Percentiles rank a stretch among this genome's conserved stretches.
Evolutionary conservation across 1,140 invertebrate genomes (phyloP).

Genomic region (Neotoxoptera formosana): DNA sequence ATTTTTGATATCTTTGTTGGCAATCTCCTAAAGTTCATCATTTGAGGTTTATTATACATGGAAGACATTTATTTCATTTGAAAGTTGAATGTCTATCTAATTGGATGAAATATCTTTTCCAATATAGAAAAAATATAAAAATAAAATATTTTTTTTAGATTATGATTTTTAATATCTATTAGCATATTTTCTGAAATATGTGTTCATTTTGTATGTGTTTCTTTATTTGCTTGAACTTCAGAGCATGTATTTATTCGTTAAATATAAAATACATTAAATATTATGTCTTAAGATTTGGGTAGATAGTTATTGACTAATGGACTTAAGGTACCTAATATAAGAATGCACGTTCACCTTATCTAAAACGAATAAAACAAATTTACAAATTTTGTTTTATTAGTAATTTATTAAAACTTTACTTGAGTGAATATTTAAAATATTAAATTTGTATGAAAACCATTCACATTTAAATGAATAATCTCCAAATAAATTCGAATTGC

Average conservation of each 20-base stretch:
- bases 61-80: background rate
- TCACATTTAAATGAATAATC: background rate
- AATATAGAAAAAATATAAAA: too few relatives aligned
- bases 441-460: background rate
- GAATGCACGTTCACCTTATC: background rate
- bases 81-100: too few relatives aligned
- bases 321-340: background rate
- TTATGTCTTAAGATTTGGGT: background rate
- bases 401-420: background rate
- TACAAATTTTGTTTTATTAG: background rate
- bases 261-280: background rate
- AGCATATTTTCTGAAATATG: background rate
- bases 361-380: background rate
- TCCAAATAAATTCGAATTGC: background rate
- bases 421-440: background rate
- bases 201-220: background rate
- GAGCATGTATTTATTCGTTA: too few relatives aligned
- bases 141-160: too few relatives aligned
- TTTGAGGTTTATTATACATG: background rate
- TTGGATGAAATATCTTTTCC: too few relatives aligned
- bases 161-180: background rate
- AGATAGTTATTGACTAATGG: background rate
- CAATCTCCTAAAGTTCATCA: background rate
- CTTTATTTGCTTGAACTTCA: background rate
- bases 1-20: background rate